These are phyloP conservation scores for Myiozetetes cayanensis DNA, from an alignment of 2,113 vertebrate species.

Conservation along the genomic window DNA sequence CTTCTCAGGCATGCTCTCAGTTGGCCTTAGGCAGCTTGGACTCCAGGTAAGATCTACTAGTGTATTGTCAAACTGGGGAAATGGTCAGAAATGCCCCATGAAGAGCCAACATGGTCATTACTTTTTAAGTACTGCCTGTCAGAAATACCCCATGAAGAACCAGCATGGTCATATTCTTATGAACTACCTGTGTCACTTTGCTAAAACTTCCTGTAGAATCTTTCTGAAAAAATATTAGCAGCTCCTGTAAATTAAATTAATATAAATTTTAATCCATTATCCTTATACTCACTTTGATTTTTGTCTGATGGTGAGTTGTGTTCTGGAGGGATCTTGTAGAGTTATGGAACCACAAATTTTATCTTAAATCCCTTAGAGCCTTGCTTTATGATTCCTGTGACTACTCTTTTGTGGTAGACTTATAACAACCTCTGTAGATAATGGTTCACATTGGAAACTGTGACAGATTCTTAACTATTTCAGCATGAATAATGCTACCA, in stretches of 20 bases:
- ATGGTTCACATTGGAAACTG: background rate
- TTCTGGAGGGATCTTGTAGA: background rate
- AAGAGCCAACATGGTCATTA: background rate
- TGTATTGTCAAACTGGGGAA: background rate
- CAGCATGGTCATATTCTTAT: background rate
- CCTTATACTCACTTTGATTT: background rate
- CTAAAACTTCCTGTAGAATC: background rate
- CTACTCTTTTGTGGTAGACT: background rate
- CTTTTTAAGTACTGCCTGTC: background rate
- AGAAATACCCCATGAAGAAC: background rate
- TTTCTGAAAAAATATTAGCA: background rate
- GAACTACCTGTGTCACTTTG: background rate
- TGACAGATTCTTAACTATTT: constrained; percentile 9
- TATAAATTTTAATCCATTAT: background rate
- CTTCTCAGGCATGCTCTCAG: background rate
- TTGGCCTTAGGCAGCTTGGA: background rate
- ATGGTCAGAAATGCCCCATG: background rate
- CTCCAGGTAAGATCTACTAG: background rate
- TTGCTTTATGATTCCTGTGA: background rate
- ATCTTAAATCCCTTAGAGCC: background rate
- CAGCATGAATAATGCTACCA: background rate
- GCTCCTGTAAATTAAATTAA: background rate
- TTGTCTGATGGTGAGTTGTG: background rate
- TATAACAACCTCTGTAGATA: background rate
- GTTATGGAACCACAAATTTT: background rate